Base-by-base conservation (phyloP, 2,113 vertebrate species). In the Rutilus rutilus region DNA sequence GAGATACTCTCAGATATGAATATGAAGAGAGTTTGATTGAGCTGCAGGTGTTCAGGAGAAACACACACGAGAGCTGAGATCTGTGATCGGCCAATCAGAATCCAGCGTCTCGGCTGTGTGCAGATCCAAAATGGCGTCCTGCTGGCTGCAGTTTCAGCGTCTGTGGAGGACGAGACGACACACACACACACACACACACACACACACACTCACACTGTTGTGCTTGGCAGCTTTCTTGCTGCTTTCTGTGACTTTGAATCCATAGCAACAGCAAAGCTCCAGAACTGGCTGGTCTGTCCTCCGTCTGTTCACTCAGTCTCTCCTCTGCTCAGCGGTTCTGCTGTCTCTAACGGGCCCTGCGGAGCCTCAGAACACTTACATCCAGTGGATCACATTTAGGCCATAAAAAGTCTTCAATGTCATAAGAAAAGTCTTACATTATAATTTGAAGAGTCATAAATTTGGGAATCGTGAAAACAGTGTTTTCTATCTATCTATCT, bases 181-280 rank as follows among this genome's bases (percentile, higher is more conserved):
- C 15, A 17, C 39, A 30, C 50, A 73, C 82, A 76, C 84, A 84
- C 67, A 25, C 84, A 39, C 15, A 47, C 45, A 3, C 15, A 11
- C 39, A 30, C 50, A 62, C 85, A 76, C 84, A 84, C 76, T 14
- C 84, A 50, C 15, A 33, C 33, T 11, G n/a, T 33, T 57, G 84
- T 81, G 75, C 71, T 85, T 64, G 71, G 42, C 47, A 76, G 54
- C 64, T 36, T 57, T 69, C 79, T 83, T 62, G 82, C 27, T 83
- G 74, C 71, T 80, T 85, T 85, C 79, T 85, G 73, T 84, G 84
- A 75, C 36, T 57, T n/a, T 64, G 78, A 85, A 33, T 89, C 86
- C 86, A 84, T 87, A 86, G 88, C 86, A 89, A 86, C 88, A 52
- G 83, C 79, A 52, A 67, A 73, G 12, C 67, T 73, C 67, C 10